Conservation (phyloP, 2,113 vertebrate species). For the Periophthalmodon schlosseri region DNA sequence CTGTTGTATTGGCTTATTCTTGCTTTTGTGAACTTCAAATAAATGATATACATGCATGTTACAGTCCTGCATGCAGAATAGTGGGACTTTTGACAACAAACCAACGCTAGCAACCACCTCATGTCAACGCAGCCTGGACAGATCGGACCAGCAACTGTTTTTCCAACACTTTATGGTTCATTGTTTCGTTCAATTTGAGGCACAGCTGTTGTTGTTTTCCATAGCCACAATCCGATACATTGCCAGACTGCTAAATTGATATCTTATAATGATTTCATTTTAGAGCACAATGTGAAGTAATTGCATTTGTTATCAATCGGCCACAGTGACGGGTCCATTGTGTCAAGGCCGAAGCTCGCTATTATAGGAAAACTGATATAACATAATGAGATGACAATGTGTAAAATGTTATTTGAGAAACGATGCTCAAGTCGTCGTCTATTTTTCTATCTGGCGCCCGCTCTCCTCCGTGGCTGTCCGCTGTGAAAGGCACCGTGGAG, state of each 20-base stretch:
- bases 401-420: slow-evolving; percentile 38
- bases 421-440: slow-evolving; percentile 28
- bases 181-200: slow-evolving; percentile 5
- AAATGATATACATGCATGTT: background rate
- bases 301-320: slow-evolving; percentile 27
- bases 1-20: background rate
- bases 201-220: slow-evolving; percentile 18
- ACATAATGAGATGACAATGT: slow-evolving; percentile 44
- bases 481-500: slow-evolving; percentile 33
- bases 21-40: background rate
- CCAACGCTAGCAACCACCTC: background rate
- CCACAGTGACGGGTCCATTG: slow-evolving; percentile 15
- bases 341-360: slow-evolving; percentile 10
- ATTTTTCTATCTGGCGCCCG: slow-evolving; percentile 51
- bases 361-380: slow-evolving; percentile 35
- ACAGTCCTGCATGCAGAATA: background rate
- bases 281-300: slow-evolving; percentile 26
- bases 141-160: background rate
- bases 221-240: slow-evolving; percentile 15
- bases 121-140: background rate
- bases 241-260: slow-evolving; percentile 23
- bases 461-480: slow-evolving; percentile 13
- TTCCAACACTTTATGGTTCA: background rate
- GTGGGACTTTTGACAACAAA: background rate
- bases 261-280: slow-evolving; percentile 19